Percentiles rank a stretch among this genome's conserved stretches.
These are phyloP conservation scores for Agrochola lota DNA, from an alignment of 2,888 invertebrate genomes.

Conservation along the genomic window DNA sequence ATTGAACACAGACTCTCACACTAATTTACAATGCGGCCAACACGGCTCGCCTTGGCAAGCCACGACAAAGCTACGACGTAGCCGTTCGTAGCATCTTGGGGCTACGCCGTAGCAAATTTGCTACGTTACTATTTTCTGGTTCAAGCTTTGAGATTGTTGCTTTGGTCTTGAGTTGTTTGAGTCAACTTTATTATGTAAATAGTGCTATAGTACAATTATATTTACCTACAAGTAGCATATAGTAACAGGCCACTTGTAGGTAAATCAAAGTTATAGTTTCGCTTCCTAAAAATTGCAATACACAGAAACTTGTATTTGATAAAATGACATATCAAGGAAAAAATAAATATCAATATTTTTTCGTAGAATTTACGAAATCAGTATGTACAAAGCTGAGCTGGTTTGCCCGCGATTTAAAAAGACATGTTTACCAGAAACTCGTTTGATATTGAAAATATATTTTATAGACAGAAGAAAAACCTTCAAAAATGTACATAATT, in stretches of 20 bases:
- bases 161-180: background rate
- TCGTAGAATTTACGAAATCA: background rate
- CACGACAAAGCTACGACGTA: conserved; percentile 52
- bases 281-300: background rate
- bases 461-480: background rate
- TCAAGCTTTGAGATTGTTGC: background rate
- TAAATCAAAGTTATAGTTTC: background rate
- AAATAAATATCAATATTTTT: background rate
- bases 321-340: background rate
- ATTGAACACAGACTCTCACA: conserved; percentile 32
- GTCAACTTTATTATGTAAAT: background rate
- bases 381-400: background rate
- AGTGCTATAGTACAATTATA: background rate
- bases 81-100: conserved; percentile 35
- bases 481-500: conserved; percentile 12
- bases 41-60: conserved; percentile 35
- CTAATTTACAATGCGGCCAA: conserved; percentile 44
- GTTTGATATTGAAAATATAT: conserved; percentile 9
- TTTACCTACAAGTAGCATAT: too few species aligned
- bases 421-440: background rate
- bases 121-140: conserved; percentile 19
- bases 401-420: conserved; percentile 9
- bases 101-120: conserved; percentile 50
- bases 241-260: background rate
- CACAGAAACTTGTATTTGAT: background rate